These are phyloP conservation scores for Nomada fucata DNA, from an alignment of 2,888 invertebrate species.

Conservation along the genomic window DNA sequence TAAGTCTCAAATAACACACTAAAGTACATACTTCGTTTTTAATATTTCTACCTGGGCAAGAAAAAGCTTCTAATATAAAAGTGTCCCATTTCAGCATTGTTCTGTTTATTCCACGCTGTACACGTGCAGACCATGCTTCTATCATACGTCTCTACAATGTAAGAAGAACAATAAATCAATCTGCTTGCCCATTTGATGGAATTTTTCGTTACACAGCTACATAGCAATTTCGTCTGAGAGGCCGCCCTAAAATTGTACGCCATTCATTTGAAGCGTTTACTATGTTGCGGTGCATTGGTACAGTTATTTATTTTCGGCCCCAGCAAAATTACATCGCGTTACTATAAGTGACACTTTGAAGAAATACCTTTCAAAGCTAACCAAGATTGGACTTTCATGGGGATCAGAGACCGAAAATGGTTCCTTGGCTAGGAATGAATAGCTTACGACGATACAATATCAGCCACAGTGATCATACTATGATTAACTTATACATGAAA, in stretches of 20 bases:
- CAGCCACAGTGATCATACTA: not conserved
- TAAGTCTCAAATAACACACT: too few relatives aligned
- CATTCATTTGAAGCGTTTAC: slow-evolving; percentile 21
- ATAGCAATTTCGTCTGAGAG: not conserved
- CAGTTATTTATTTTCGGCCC: slow-evolving; percentile 19
- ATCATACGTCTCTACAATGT: not conserved
- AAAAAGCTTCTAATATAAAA: too few relatives aligned
- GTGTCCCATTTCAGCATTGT: not conserved
- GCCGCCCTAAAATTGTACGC: slow-evolving; percentile 5
- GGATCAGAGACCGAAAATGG: slow-evolving; percentile 13
- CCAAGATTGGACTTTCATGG: slow-evolving; percentile 63
- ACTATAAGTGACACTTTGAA: slow-evolving; percentile 44
- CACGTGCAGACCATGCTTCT: not conserved
- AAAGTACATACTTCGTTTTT: too few relatives aligned
- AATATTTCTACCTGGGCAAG: too few relatives aligned
- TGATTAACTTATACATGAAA: slow-evolving; percentile 14
- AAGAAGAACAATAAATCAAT: not conserved
- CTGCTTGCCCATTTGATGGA: not conserved
- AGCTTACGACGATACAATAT: not conserved
- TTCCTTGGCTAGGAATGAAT: slow-evolving; percentile 30
- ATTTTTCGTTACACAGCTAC: slow-evolving; percentile 8
- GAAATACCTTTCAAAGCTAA: slow-evolving; percentile 26
- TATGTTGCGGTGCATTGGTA: slow-evolving; percentile 21
- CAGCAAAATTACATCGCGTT: slow-evolving; percentile 56
- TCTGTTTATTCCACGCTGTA: not conserved